These are phyloP conservation scores for Saccopteryx leptura DNA, from an alignment of 2,113 vertebrate genomes.

Conservation along the genomic window DNA sequence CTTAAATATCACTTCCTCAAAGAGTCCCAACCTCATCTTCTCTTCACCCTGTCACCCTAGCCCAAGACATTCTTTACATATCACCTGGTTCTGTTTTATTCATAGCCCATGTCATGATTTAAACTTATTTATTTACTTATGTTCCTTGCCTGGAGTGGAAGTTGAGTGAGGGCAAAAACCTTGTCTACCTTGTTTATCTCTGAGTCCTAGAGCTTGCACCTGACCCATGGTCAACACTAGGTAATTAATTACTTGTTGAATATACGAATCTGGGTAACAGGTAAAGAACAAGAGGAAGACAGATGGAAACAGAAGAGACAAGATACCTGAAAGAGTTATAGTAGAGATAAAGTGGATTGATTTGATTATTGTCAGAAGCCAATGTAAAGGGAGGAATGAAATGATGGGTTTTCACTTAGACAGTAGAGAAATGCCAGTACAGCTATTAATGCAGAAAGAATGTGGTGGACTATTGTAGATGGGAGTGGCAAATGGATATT, in stretches of 20 bases:
- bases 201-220: neutral
- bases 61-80: neutral
- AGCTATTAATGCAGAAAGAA: neutral
- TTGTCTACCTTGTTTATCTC: neutral
- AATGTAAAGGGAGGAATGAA: neutral
- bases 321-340: neutral
- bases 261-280: neutral
- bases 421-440: neutral
- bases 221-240: neutral
- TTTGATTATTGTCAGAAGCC: neutral
- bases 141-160: neutral
- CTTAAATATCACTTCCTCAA: neutral
- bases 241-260: slow-evolving; percentile 41
- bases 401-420: neutral
- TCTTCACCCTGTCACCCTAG: neutral
- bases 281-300: neutral
- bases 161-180: neutral
- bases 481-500: neutral
- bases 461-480: neutral
- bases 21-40: neutral
- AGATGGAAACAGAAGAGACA: slow-evolving; percentile 10
- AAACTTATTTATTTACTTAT: slow-evolving; percentile 12
- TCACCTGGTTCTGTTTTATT: slow-evolving; percentile 45
- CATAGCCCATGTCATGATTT: neutral
- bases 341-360: neutral